Conservation (phyloP, 30 jellyfish, hydroid and myxozoan genomes). For the Turritopsis dohrnii region DNA sequence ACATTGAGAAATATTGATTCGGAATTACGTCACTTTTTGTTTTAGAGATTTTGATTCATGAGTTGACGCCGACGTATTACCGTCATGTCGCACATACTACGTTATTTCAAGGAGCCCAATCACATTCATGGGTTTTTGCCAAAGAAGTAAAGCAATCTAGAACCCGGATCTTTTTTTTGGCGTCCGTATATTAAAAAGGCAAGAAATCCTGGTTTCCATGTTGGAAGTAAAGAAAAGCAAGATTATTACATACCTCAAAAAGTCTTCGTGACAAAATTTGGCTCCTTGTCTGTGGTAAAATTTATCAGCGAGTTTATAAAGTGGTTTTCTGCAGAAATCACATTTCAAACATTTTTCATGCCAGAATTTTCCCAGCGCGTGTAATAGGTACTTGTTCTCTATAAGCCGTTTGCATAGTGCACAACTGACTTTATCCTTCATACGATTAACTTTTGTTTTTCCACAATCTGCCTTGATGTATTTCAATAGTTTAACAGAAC, state of each 20-base stretch:
- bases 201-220: too few relatives aligned
- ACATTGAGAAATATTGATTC: too few relatives aligned
- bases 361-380: conserved; percentile 34
- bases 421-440: conserved; percentile 14
- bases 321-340: conserved; percentile 38
- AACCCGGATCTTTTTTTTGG: too few relatives aligned
- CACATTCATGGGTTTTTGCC: too few relatives aligned
- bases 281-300: conserved; percentile 34
- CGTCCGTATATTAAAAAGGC: too few relatives aligned
- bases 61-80: too few relatives aligned
- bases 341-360: conserved; percentile 46
- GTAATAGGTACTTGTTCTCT: conserved; percentile 12
- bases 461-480: neutral
- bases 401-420: conserved; percentile 22
- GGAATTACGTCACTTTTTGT: too few relatives aligned
- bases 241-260: conserved; percentile 32
- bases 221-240: too few relatives aligned
- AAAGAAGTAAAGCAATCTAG: too few relatives aligned
- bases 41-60: too few relatives aligned
- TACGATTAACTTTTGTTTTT: neutral
- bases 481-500: neutral
- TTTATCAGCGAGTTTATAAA: conserved; percentile 16
- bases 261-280: conserved; percentile 38
- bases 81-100: too few relatives aligned
- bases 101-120: too few relatives aligned